Conservation (phyloP, 2,888 invertebrate genomes). For the Helicoverpa assulta region DNA sequence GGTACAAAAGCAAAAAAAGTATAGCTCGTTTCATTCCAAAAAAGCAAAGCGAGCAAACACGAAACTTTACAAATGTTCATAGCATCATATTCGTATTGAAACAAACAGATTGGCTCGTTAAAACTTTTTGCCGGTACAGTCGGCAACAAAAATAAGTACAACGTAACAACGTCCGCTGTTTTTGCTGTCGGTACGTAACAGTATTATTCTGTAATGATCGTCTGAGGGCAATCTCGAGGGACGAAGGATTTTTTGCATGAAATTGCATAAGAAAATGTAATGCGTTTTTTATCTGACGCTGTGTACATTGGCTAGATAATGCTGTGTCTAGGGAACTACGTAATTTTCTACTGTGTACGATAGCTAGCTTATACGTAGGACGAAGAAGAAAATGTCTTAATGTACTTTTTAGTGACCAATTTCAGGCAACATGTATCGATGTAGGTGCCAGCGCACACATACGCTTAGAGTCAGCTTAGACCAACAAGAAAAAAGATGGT, state of each 20-base stretch:
- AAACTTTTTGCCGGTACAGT: constrained; percentile 53
- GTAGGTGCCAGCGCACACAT: too few relatives aligned
- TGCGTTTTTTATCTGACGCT: constrained; percentile 45
- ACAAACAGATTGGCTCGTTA: constrained; percentile 60
- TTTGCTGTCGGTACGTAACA: constrained; percentile 47
- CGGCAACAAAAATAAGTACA: constrained; percentile 49
- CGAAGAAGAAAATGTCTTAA: too few relatives aligned
- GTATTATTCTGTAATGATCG: constrained; percentile 53
- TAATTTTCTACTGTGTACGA: constrained; percentile 16
- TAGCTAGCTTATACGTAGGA: background rate
- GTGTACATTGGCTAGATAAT: constrained; percentile 24
- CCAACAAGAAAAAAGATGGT: too few relatives aligned
- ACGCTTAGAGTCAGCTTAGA: too few relatives aligned
- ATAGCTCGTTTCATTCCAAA: background rate
- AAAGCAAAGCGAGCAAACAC: background rate
- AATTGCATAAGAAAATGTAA: constrained; percentile 53
- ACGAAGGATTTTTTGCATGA: constrained; percentile 30
- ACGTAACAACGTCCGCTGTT: constrained; percentile 49
- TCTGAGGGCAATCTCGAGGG: constrained; percentile 47
- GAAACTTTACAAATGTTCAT: constrained; percentile 23
- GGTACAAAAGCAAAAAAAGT: background rate
- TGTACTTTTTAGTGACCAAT: too few relatives aligned
- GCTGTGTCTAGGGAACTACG: constrained; percentile 11
- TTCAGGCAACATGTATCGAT: too few relatives aligned
- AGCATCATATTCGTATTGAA: constrained; percentile 44